Conservation (phyloP, 2,888 invertebrate genomes). For the Tinea pellionella region DNA sequence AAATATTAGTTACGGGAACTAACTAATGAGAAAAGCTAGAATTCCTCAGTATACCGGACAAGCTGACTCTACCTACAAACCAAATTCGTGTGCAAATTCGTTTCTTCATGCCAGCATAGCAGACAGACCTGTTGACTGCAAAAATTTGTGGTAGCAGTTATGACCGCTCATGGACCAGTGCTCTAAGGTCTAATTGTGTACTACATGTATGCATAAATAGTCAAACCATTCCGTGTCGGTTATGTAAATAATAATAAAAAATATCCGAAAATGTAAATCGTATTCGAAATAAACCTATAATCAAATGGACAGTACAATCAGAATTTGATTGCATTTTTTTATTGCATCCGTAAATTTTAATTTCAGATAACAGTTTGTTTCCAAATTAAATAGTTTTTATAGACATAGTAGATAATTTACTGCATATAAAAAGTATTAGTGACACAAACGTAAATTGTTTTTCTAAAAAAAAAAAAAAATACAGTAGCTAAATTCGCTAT, state of each 20-base stretch:
- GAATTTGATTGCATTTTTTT: constrained; percentile 39
- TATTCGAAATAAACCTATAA: not conserved
- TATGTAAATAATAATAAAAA: no score
- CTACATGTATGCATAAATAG: no score
- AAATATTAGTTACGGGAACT: not conserved
- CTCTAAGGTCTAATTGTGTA: no score
- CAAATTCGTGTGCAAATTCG: no score
- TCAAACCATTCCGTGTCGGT: no score
- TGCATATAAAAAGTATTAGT: no score
- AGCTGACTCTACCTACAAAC: no score
- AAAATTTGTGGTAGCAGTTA: no score
- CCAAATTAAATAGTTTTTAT: not conserved
- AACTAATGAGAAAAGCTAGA: not conserved
- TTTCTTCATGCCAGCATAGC: no score
- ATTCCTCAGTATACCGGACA: not conserved
- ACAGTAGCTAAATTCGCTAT: not conserved
- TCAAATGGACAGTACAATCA: constrained; percentile 25
- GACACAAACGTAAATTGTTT: not conserved
- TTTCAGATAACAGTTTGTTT: constrained; percentile 36
- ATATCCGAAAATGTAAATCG: not conserved
- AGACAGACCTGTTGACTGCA: no score
- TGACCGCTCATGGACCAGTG: no score
- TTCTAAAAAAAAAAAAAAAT: not conserved
- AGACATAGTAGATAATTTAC: no score
- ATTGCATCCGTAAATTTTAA: constrained; percentile 39